Evolutionary conservation across 2,888 invertebrate genomes (phyloP).

Genomic region (Ophion slaviceki): DNA sequence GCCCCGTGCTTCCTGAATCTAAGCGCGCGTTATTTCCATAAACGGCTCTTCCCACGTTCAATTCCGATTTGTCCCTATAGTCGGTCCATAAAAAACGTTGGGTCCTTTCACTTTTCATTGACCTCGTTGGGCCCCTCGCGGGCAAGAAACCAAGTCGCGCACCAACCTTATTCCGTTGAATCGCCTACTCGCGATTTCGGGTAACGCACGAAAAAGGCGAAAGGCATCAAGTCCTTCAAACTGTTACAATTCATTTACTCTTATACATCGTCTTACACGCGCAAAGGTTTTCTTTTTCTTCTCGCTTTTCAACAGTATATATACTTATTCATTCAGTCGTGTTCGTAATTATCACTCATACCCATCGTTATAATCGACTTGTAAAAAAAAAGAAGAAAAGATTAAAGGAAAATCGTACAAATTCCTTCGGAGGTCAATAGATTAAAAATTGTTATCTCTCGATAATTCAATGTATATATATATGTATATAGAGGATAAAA

Average conservation of each 20-base stretch:
- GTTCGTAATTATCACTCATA: conserved; percentile 63
- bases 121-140: conserved; percentile 53
- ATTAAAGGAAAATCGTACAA: conserved; percentile 37
- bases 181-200: not conserved
- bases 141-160: conserved; percentile 13
- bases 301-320: conserved; percentile 51
- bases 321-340: conserved; percentile 61
- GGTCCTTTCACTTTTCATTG: conserved; percentile 68
- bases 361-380: conserved; percentile 56
- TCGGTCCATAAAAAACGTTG: conserved; percentile 54
- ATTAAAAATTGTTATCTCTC: conserved; percentile 41
- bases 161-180: not conserved
- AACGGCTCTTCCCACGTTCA: conserved; percentile 41
- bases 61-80: conserved; percentile 53
- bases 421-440: conserved; percentile 50
- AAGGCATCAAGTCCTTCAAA: conserved; percentile 21
- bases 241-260: conserved; percentile 66
- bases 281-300: conserved; percentile 41
- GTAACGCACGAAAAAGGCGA: not conserved
- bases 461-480: conserved; percentile 17
- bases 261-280: conserved; percentile 60
- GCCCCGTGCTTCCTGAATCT: conserved; percentile 22
- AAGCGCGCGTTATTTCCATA: conserved; percentile 41
- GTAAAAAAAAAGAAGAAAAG: conserved; percentile 34
- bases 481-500: conserved; percentile 48